Evolutionary conservation across 2,888 invertebrate genomes (phyloP), one percentile per base, ranked within the genome.

Genomic region (Notocelia uddmanniana): DNA sequence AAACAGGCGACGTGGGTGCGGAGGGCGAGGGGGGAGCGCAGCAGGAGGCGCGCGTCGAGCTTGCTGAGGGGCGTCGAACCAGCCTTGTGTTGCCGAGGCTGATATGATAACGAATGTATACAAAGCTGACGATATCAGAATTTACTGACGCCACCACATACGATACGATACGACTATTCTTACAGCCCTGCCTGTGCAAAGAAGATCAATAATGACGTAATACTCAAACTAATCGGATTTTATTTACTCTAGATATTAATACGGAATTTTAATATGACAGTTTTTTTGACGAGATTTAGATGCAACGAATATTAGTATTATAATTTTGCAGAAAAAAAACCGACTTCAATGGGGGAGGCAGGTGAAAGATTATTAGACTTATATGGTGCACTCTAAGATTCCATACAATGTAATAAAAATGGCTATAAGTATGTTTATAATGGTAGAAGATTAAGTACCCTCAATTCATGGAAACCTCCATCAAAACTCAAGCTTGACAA

Each of bases 91-190:
- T 86, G 87, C 87, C 84, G 84, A 79, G 82, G 85, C 84, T 88
- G 87, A 88, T 88, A 91, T 92, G 93, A 93, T 93, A 92, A 92
- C 90, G 81, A 89, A 88, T 85, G 88, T 90, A 89, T 85, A 92
- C 90, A 89, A 89, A 86, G 83, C 80, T 79, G 79, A 82, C 76
- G 82, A 83, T 85, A 86, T 79, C 81, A 81, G 71, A 79, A 78
- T 77, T 54, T 57, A 75, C 68, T 74, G 63, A 75, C 74, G 67
- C 66, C 48, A 67, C 66, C 48, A 67, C 63, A 76, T 78, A 77
- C 71, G 79, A 79, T 81, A 37, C 13, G 81, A 83, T 81, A 80
- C 76, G 80, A 83, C 81, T 79, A 77, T 76, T 78, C 64, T 60
- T 74, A 71, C 21, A 66, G 50, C 64, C 26, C 69, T 31, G 52